Conservation (phyloP, 2,113 vertebrate species). For the Phylloscopus trochiloides region DNA sequence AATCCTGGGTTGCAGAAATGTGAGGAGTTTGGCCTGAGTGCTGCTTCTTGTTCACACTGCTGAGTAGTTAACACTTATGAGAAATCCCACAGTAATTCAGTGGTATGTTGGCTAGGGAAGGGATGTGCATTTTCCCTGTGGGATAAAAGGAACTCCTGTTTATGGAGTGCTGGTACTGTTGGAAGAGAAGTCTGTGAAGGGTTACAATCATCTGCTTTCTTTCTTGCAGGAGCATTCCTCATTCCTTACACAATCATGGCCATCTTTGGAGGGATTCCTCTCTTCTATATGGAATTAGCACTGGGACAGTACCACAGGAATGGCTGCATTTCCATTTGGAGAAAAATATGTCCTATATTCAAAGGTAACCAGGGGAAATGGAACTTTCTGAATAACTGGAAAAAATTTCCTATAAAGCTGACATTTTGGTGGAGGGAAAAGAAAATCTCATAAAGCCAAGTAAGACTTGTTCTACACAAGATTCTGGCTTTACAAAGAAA, state of each 20-base stretch:
- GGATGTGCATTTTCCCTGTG: not conserved
- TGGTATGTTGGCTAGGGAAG: not conserved
- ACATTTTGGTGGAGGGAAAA: not conserved
- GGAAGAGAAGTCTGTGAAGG: not conserved
- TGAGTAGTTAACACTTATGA: not conserved
- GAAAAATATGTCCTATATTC: constrained; percentile 96
- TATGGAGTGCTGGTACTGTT: not conserved
- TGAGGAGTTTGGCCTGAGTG: not conserved
- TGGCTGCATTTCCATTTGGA: constrained; percentile 98
- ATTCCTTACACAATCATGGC: constrained; percentile 97
- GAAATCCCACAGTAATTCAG: not conserved
- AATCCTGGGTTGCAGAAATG: not conserved
- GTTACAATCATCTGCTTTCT: not conserved
- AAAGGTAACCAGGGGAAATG: constrained; percentile 82
- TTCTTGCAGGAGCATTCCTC: constrained; percentile 89
- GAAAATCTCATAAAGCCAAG: not conserved
- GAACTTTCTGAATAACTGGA: not conserved
- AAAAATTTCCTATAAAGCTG: not conserved
- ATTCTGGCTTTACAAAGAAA: not conserved
- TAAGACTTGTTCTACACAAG: not conserved
- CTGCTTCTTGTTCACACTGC: not conserved
- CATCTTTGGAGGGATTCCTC: constrained; percentile 93
- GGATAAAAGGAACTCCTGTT: not conserved
- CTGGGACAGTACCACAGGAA: constrained; percentile 96
- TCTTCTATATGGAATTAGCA: constrained; percentile 98